Percentiles rank a stretch among this genome's conserved stretches.
Evolutionary conservation across 2,888 invertebrate species (phyloP).

Genomic region (Phaedon cochleariae): DNA sequence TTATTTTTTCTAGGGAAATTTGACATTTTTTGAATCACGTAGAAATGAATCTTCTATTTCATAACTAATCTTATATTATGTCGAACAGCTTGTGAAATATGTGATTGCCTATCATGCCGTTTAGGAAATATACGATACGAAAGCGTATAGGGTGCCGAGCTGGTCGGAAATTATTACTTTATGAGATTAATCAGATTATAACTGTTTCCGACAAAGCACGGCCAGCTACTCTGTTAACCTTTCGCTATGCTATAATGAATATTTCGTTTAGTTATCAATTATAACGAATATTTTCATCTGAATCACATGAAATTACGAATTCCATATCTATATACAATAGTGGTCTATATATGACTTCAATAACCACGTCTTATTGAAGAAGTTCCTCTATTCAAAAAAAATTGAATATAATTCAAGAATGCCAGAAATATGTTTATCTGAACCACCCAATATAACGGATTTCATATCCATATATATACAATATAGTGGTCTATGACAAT

Average conservation of each 20-base stretch:
- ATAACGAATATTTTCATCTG: background rate
- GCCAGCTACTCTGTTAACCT: conserved; percentile 24
- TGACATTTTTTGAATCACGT: background rate
- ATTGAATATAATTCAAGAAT: too few relatives aligned
- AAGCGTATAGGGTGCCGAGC: conserved; percentile 52
- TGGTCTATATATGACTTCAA: too few relatives aligned
- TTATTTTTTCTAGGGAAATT: too few relatives aligned
- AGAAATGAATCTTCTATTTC: conserved; percentile 33
- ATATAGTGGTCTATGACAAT: too few relatives aligned
- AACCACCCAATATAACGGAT: background rate
- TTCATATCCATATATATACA: too few relatives aligned
- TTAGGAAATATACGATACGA: conserved; percentile 41
- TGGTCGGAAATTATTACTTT: conserved; percentile 59
- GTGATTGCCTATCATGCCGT: conserved; percentile 40
- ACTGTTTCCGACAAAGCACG: conserved; percentile 50
- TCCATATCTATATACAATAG: too few relatives aligned
- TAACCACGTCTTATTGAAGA: too few relatives aligned
- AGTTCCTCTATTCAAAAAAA: too few relatives aligned
- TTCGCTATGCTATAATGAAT: conserved; percentile 12
- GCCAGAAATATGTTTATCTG: background rate
- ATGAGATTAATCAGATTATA: conserved; percentile 59
- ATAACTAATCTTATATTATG: conserved; percentile 39
- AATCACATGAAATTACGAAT: background rate
- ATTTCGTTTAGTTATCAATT: background rate
- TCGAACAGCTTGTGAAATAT: conserved; percentile 39